Base-by-base conservation (phyloP, 2,797 vertebrate genomes). In the Myotis vivesi region DNA sequence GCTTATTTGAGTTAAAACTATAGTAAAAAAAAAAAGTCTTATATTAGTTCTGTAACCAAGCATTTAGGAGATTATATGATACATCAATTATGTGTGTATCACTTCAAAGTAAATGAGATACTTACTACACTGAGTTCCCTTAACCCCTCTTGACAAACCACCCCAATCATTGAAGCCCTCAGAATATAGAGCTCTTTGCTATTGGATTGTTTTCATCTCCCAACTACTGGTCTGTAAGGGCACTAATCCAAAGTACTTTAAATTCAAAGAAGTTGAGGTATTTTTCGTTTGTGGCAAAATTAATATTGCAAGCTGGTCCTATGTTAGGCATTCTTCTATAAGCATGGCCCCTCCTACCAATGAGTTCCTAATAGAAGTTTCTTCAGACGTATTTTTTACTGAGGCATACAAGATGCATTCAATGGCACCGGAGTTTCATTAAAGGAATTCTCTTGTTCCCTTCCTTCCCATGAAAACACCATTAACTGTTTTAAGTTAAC, bases 381-480 rank as follows among this genome's bases (percentile, higher is more conserved):
- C 79, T 81, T 68, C 12, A 57, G 4, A 19, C 53, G 30, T 64
- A 46, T 87, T 94, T 80, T 87, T 53, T 0, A 0, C n/a, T 1
- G 2, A 92, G 92, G 72, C 80, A 51, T 57, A 30, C 0, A 0
- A n/a, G 80, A 69, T n/a, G 68, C 71, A n/a, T 95, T 95, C 72
- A 76, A n/a, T 85, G 68, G 59, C 89, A 25, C 68, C 49, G 72
- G 73, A 62, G 44, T 96, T 95, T 93, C 82, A 57, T 95, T 97
- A 0, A 0, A 96, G 85, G 71, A 89, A 59, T 87, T 93, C 89
- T 88, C 69, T 82, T 23, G 72, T 81, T 95, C 86, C 93, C 15
- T 92, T 97, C 93, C 93, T 87, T 96, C 94, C 51, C 86, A 28
- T 11, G 86, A 77, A 87, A 71, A 11, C 33, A 93, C 91, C 95